These are phyloP conservation scores for Saccostrea cuccullata DNA, from an alignment of 1,140 invertebrate genomes.

Conservation along the genomic window DNA sequence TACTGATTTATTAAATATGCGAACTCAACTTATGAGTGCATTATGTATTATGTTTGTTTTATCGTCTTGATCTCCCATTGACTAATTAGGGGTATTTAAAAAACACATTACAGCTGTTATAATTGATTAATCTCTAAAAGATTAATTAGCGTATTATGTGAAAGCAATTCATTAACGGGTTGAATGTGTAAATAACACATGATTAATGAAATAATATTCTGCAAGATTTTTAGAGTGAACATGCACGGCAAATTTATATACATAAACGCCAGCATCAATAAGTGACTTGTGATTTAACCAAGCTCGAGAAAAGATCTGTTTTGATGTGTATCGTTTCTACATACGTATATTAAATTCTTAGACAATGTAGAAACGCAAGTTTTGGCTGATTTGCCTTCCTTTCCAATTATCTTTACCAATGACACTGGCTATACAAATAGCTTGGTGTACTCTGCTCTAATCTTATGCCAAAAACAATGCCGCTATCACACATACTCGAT, in stretches of 20 bases:
- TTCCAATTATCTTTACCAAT: conserved; percentile 10
- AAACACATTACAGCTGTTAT: neutral
- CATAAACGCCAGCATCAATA: neutral
- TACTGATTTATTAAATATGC: neutral
- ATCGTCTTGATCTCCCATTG: neutral
- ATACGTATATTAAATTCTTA: neutral
- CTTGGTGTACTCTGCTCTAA: conserved; percentile 1
- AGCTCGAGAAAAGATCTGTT: neutral
- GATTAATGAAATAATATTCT: neutral
- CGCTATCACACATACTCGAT: neutral
- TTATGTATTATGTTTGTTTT: neutral
- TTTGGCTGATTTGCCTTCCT: neutral
- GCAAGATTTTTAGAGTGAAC: neutral
- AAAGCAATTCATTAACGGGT: neutral
- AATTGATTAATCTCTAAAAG: neutral
- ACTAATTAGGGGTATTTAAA: conserved; percentile 8
- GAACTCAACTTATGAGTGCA: neutral
- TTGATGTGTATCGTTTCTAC: neutral
- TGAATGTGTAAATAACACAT: neutral
- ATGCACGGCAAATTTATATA: neutral
- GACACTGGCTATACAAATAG: neutral
- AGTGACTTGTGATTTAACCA: neutral
- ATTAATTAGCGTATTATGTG: neutral
- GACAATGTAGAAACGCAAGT: neutral
- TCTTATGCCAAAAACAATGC: neutral